Evolutionary conservation across 2,888 invertebrate genomes (phyloP), one percentile per base, ranked within the genome.

Genomic region (Cataglyphis altisquamis): DNA sequence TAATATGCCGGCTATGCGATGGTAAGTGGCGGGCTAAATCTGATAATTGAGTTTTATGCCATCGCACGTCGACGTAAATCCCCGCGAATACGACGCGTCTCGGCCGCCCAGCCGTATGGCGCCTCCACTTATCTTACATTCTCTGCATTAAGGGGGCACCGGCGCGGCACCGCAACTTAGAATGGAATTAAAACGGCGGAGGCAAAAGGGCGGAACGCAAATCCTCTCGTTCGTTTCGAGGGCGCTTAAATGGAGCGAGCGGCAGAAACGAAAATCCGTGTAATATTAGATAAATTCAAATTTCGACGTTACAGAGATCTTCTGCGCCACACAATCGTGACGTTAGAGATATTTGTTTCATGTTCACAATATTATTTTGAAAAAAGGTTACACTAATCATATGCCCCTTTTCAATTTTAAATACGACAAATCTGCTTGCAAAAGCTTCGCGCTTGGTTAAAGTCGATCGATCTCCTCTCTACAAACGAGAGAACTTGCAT

Each of bases 31-130:
- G 72, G 72, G 66, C 81, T 84, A 84, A 90, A 90, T 91, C 92
- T 91, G 91, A 91, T 92, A 92, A 92, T 92, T 92, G 92, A 92
- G 91, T 90, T 92, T 92, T 92, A 92, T 92, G 92, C 92, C 90
- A 91, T 92, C 92, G 91, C 92, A 92, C 92, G 92, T 91, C 88
- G 89, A 85, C 89, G 88, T 91, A 92, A 92, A 92, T 92, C 92
- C 92, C 74, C 62, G 89, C 80, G 92, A 92, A 89, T 91, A 91
- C 90, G 86, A 86, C 90, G 86, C 85, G 74, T 36, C 80, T 74
- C 88, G 57, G 52, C 68, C 82, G 60, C 29, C 52, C n/a, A 60
- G 66, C 45, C 67, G 39, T 36, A 36, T 82, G 87, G 83, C 82
- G 75, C 84, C 85, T 82, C 78, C 86, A 82, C 89, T 92, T 90